phyloP scores from a whole-genome alignment of 2,797 vertebrate genomes.

The Channa striata region DNA sequence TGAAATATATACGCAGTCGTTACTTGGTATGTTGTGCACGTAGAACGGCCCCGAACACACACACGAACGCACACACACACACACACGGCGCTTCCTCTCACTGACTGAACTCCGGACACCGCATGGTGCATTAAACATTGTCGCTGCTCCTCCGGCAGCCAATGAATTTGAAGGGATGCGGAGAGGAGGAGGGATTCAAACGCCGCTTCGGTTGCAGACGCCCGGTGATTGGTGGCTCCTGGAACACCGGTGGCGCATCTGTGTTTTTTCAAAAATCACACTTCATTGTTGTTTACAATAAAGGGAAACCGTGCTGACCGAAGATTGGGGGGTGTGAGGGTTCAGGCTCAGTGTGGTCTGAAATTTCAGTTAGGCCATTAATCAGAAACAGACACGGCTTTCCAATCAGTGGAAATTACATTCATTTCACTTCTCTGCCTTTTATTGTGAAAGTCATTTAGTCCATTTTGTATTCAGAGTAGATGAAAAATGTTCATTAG shows the following conservation, averaged over 20 bases:
- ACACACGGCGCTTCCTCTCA: slow-evolving; percentile 78
- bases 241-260: slow-evolving; percentile 71
- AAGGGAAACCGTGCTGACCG: slow-evolving; percentile 57
- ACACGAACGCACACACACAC: slow-evolving; percentile 68
- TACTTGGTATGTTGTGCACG: slow-evolving; percentile 69
- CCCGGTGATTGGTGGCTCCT: slow-evolving; percentile 79
- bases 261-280: slow-evolving; percentile 77
- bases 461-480: background rate
- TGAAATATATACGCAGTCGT: slow-evolving; percentile 37
- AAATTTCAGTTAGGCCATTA: slow-evolving; percentile 57
- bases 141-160: slow-evolving; percentile 92
- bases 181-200: slow-evolving; percentile 79
- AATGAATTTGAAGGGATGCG: slow-evolving; percentile 81
- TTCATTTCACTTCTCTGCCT: background rate
- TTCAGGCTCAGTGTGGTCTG: slow-evolving; percentile 10
- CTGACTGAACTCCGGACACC: slow-evolving; percentile 93
- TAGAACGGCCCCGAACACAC: slow-evolving; percentile 58
- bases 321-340: slow-evolving; percentile 1
- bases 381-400: slow-evolving; percentile 22
- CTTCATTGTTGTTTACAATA: slow-evolving; percentile 77
- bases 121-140: slow-evolving; percentile 98
- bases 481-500: background rate
- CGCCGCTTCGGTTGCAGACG: slow-evolving; percentile 68
- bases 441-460: background rate
- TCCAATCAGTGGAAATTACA: background rate